Evolutionary conservation across 2,113 vertebrate species (phyloP).

Genomic region (Machaerirhynchus nigripectus): DNA sequence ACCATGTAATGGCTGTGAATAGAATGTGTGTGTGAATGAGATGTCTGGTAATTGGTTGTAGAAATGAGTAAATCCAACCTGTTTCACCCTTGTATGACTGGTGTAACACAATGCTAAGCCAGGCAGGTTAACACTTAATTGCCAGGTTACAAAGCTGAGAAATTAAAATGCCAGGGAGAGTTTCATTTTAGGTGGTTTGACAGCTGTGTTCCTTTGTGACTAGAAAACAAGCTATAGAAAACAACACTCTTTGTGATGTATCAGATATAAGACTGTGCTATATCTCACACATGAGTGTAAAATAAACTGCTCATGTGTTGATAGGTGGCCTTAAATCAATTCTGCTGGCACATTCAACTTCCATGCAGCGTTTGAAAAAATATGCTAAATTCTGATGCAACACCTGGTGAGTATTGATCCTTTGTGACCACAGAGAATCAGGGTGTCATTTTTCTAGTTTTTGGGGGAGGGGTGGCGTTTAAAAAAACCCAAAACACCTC

Average conservation of each 20-base stretch:
- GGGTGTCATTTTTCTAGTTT: not conserved
- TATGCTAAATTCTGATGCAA: not conserved
- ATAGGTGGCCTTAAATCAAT: not conserved
- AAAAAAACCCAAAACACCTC: not conserved
- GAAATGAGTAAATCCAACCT: not conserved
- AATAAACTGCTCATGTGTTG: not conserved
- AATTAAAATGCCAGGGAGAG: not conserved
- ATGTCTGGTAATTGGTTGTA: not conserved
- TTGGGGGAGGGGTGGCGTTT: accelerated
- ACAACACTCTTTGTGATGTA: not conserved
- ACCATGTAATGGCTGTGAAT: not conserved
- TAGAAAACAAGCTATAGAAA: not conserved
- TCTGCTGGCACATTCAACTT: not conserved
- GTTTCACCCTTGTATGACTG: not conserved
- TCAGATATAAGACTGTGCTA: not conserved
- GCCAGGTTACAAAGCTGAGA: not conserved
- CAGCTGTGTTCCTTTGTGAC: not conserved
- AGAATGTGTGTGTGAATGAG: not conserved
- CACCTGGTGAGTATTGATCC: not conserved
- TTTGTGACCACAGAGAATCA: not conserved
- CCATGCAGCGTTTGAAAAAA: not conserved
- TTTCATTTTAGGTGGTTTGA: not conserved
- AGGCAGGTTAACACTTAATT: not conserved
- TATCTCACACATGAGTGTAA: not conserved
- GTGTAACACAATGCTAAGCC: not conserved